Evolutionary conservation across 2,888 invertebrate species (phyloP).

Genomic region (Abrostola triplasia): DNA sequence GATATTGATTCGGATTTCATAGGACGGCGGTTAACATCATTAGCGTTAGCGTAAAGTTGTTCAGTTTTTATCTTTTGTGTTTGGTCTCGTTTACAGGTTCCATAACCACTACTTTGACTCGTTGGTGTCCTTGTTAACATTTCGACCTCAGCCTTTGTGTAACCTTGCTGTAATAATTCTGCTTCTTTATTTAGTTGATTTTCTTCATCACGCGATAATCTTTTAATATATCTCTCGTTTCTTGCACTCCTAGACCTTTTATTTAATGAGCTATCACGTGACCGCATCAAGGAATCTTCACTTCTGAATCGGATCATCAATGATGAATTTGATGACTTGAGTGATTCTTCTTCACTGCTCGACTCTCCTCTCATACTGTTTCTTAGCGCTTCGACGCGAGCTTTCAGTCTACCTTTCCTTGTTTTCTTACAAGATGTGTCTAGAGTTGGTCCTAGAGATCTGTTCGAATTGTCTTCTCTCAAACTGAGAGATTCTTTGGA

Average conservation of each 20-base stretch:
- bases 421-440: conserved; percentile 87
- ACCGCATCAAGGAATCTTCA: conserved; percentile 90
- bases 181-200: conserved; percentile 87
- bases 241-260: conserved; percentile 92
- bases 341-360: conserved; percentile 92
- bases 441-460: conserved; percentile 80
- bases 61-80: conserved; percentile 82
- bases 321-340: conserved; percentile 90
- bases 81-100: conserved; percentile 83
- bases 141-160: conserved; percentile 86
- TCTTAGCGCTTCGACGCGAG: conserved; percentile 90
- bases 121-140: conserved; percentile 86
- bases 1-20: conserved; percentile 85
- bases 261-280: conserved; percentile 88
- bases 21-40: conserved; percentile 75
- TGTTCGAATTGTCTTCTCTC: conserved; percentile 76
- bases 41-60: conserved; percentile 68
- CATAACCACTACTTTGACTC: conserved; percentile 85
- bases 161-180: conserved; percentile 84
- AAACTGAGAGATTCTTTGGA: conserved; percentile 80
- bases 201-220: conserved; percentile 92
- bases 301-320: conserved; percentile 91
- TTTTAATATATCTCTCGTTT: conserved; percentile 93
- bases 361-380: conserved; percentile 89
- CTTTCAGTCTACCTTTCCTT: conserved; percentile 89